Evolutionary conservation across 2,888 invertebrate genomes (phyloP).

Genomic region (Plebejus anna): DNA sequence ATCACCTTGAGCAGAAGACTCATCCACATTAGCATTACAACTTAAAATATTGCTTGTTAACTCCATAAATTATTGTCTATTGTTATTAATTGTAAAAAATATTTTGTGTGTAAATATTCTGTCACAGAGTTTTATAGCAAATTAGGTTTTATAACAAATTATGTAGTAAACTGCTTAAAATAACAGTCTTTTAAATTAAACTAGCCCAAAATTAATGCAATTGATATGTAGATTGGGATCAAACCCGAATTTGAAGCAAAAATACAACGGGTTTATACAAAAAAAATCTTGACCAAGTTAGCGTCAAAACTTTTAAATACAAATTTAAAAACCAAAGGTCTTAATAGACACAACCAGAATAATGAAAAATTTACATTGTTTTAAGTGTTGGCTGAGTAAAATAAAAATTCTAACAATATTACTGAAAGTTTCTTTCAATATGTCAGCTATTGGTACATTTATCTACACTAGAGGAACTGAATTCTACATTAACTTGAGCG

Average conservation of each 20-base stretch:
- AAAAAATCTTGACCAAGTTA: background rate
- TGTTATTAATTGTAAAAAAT: constrained; percentile 6
- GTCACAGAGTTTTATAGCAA: background rate
- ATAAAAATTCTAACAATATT: background rate
- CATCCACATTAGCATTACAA: constrained; percentile 12
- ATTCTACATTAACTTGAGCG: constrained; percentile 66
- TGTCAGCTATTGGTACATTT: background rate
- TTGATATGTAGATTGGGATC: constrained; percentile 19
- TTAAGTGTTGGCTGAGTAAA: background rate
- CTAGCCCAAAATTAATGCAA: constrained; percentile 21
- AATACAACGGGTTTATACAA: background rate
- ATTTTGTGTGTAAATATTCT: constrained; percentile 10
- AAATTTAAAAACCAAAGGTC: background rate
- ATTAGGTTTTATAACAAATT: background rate
- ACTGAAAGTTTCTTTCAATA: background rate
- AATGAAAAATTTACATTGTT: background rate
- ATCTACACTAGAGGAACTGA: constrained; percentile 67
- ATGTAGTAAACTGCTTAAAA: constrained; percentile 2
- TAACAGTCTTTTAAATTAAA: constrained; percentile 24
- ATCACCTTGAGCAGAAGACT: constrained; percentile 15
- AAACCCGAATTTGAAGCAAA: constrained; percentile 6
- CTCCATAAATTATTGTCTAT: constrained; percentile 12
- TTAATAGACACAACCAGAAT: background rate
- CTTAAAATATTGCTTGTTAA: constrained; percentile 15
- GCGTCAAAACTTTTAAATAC: background rate